Conservation (phyloP, 2,888 invertebrate species). For the Horisme vitalbata region DNA sequence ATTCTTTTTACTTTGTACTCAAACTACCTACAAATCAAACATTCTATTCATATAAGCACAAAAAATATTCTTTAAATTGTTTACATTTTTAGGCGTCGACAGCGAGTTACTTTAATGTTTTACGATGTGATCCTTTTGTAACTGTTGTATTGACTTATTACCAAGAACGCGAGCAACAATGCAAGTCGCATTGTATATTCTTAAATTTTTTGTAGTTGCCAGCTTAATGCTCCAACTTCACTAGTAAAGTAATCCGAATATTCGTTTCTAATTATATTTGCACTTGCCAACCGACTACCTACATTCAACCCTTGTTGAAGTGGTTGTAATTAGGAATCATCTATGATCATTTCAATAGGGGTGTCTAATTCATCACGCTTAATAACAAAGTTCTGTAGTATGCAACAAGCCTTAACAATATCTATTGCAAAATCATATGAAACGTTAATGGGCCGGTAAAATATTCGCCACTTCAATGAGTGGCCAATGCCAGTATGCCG, state of each 20-base stretch:
- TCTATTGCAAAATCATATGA: constrained; percentile 19
- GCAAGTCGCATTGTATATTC: constrained; percentile 28
- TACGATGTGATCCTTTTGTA: constrained; percentile 31
- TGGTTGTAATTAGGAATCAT: constrained; percentile 33
- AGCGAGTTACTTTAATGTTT: constrained; percentile 28
- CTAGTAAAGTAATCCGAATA: constrained; percentile 35
- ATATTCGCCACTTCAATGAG: constrained; percentile 29
- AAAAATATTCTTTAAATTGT: constrained; percentile 28
- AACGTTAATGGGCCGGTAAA: constrained; percentile 17
- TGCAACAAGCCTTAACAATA: constrained; percentile 17
- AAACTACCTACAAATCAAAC: constrained; percentile 31
- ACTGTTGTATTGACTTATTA: constrained; percentile 31
- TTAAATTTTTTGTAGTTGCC: constrained; percentile 36
- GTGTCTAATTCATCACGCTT: constrained; percentile 32
- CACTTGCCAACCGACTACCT: constrained; percentile 30
- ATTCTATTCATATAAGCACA: constrained; percentile 31
- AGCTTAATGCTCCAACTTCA: constrained; percentile 34
- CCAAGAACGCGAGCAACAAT: constrained; percentile 31
- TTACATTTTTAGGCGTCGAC: constrained; percentile 27
- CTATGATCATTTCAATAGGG: constrained; percentile 32
- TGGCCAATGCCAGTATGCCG: constrained; percentile 25
- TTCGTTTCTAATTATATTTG: constrained; percentile 36
- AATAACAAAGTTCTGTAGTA: constrained; percentile 29
- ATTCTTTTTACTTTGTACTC: constrained; percentile 29
- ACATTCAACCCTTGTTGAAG: constrained; percentile 29